Base-by-base conservation (phyloP, 2,113 vertebrate genomes). In the Elephas maximus region DNA sequence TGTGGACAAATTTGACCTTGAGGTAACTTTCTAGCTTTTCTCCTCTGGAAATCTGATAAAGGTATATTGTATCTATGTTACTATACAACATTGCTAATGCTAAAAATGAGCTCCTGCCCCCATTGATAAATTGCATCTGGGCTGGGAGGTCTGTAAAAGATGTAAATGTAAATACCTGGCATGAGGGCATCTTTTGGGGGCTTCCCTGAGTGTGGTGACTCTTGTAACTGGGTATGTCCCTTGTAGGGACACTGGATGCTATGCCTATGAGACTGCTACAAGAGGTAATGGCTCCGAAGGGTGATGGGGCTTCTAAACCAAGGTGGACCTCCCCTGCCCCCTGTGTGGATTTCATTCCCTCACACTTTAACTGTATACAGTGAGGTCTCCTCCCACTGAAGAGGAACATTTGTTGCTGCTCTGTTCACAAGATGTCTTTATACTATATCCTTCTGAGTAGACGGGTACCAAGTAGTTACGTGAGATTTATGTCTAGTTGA, bases 11-110 rank as follows among this genome's bases (percentile, higher is more conserved):
- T 11, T 4, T 81, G 33, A 86, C 30, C n/a, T 26, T 53, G 48
- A 88, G 41, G 80, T 97, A 91, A 94, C 37, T 74, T 86, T 91
- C 74, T 78, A 93, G 73, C 44, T 88, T 60, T 71, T 7, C 57
- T 74, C 37, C 65, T 88, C 51, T 91, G 26, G 79, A 93, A 92
- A 88, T 14, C 30, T 53, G 67, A 89, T 28, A 26, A 85, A 81
- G 37, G 57, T 80, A 30, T 57, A 74, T 88, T 23, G 4, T 15
- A 60, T 17, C 8, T 67, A 63, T 33, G 8, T 86, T 93, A 65
- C 57, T 23, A 88, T 20, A 37, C 3, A 76, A 78, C 20, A 84
- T 4, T 91, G 45, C 23, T 65, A 63, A 74, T 69, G 37, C 33
- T 92, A 73, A 86, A 95, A 67, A 89, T 11, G 30, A 26, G 60